These are phyloP conservation scores for Siniperca undulata DNA, from an alignment of 2,797 vertebrate genomes.

Conservation along the genomic window DNA sequence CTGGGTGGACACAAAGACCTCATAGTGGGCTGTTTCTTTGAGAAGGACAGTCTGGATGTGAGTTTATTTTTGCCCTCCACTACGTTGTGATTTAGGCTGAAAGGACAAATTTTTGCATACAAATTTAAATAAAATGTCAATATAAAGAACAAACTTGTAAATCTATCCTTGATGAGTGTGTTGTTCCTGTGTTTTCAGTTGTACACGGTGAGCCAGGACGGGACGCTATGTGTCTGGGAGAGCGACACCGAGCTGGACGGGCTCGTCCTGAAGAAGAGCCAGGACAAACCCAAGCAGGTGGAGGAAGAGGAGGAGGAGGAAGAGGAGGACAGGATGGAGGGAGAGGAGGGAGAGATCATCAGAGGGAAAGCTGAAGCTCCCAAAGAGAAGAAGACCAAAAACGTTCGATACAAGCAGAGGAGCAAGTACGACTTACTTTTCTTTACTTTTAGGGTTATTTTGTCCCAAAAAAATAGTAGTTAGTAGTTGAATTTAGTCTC, in stretches of 20 bases:
- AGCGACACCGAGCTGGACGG: constrained; percentile 91
- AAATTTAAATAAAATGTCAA: neutral
- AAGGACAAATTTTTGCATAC: neutral
- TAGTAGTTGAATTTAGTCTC: too few species aligned
- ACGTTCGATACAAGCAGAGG: constrained; percentile 88
- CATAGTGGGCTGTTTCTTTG: constrained; percentile 95
- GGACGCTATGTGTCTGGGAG: constrained; percentile 93
- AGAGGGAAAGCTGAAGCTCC: constrained; percentile 83
- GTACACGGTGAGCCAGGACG: constrained; percentile 95
- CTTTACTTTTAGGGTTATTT: neutral
- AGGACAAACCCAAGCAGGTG: constrained; percentile 33
- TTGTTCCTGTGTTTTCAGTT: constrained; percentile 81
- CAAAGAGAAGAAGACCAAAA: constrained; percentile 80
- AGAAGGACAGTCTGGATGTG: constrained; percentile 94
- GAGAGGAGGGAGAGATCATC: constrained; percentile 86
- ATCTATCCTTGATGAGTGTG: neutral
- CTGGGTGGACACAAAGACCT: constrained; percentile 95
- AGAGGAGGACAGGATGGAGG: constrained; percentile 59
- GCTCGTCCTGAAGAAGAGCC: constrained; percentile 80
- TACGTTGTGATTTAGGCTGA: neutral
- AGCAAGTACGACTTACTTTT: constrained; percentile 87
- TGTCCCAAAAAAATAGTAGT: too few species aligned
- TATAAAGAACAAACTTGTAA: too few species aligned
- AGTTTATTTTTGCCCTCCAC: constrained; percentile 44
- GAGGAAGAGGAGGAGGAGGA: constrained; percentile 57